Evolutionary conservation across 2,888 invertebrate species (phyloP).

Genomic region (Campaea margaritaria): DNA sequence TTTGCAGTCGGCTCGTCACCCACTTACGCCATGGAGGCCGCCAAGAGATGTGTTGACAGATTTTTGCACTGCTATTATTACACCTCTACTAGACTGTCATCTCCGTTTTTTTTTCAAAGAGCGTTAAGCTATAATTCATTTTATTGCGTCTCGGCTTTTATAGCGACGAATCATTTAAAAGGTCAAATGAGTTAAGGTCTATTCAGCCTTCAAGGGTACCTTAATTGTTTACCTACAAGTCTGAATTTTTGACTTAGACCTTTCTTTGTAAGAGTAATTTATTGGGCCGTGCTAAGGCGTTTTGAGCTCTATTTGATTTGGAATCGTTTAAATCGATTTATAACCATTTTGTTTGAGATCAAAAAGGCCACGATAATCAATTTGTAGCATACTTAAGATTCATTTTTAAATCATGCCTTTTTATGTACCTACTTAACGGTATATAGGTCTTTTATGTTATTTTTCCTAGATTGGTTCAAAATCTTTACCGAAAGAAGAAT

Average conservation of each 20-base stretch:
- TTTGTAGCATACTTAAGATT: too few species aligned
- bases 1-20: too few species aligned
- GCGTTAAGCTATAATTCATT: constrained; percentile 22
- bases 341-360: not conserved
- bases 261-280: constrained; percentile 16
- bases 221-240: constrained; percentile 19
- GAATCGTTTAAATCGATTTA: not conserved
- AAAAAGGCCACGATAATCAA: not conserved
- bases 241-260: constrained; percentile 9
- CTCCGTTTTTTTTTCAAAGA: not conserved
- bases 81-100: not conserved
- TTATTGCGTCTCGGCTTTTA: constrained; percentile 17
- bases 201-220: constrained; percentile 12
- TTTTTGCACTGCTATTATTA: not conserved
- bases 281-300: constrained; percentile 1
- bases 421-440: too few species aligned
- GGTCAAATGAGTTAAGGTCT: constrained; percentile 27
- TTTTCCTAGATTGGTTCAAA: too few species aligned
- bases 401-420: too few species aligned
- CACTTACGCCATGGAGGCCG: too few species aligned
- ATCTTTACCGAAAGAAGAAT: too few species aligned
- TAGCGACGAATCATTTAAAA: constrained; percentile 23
- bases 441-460: too few species aligned
- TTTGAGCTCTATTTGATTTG: constrained; percentile 4
- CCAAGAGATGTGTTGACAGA: too few species aligned